Evolutionary conservation across 37 sponge, comb jelly and placozoan genomes (phyloP), one percentile per base, ranked within the genome.

Genomic region (Beroe ovata): DNA sequence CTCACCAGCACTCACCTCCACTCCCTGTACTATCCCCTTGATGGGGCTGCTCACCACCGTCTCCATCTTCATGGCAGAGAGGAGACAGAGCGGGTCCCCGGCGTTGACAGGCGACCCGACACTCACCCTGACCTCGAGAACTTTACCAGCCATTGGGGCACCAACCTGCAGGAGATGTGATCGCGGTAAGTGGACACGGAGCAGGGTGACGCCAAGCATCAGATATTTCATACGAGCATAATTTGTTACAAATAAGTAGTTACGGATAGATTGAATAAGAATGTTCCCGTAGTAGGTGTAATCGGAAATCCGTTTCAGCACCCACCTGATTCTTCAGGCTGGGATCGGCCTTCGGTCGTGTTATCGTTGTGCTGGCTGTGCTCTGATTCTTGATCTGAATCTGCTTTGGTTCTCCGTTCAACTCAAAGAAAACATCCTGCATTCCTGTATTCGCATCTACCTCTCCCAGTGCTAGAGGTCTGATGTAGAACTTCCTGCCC

Each of bases 11-110:
- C 36, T 29, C 36, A 66, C 69, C 84, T 77, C 84, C 18, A 77
- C 84, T 41, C 36, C 8, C 34, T 29, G 8, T 8, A 77, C 84
- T 25, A 35, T 77, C 18, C 84, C 84, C 36, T 19, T 32, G 14
- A 77, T 16, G 4, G 84, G 84, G 20, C 84, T 77, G 54, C 58
- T 42, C 4, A 77, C 54, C 8, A 77, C 42, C n/a, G 54, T 77
- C 54, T 77, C 84, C 84, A 77, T 77, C 84, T 77, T 77, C 84
- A 77, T 77, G 3, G 84, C 84, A 42, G 39, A 36, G 3, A 77
- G 84, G 58, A 77, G 4, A 77, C 84, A 77, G 54, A 77, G 84
- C 22, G 84, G 42, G 25, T 77, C 84, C 41, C 84, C 84, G 1
- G 54, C 54, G 1, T 29, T 35, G 20, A 77, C 84, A 29, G 25